phyloP scores from a whole-genome alignment of 2,797 vertebrate species.

The Enteromius mattozi region DNA sequence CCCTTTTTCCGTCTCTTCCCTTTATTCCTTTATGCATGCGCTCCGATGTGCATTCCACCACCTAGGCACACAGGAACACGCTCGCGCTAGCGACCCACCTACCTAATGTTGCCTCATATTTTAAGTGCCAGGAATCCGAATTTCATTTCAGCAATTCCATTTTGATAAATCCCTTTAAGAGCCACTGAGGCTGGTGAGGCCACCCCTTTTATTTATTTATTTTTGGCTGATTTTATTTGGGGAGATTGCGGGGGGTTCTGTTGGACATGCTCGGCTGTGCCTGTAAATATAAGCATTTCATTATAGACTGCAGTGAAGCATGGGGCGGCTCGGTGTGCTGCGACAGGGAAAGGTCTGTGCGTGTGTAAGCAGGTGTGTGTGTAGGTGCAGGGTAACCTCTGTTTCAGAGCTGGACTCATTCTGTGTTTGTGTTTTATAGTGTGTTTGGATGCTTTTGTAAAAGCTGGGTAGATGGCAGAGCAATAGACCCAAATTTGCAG shows the following conservation, averaged over 20 bases:
- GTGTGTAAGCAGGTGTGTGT: slow-evolving; percentile 72
- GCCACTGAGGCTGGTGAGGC: slow-evolving; percentile 88
- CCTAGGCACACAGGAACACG: slow-evolving; percentile 58
- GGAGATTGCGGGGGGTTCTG: slow-evolving; percentile 90
- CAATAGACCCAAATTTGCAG: slow-evolving; percentile 2
- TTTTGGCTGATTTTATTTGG: slow-evolving; percentile 84
- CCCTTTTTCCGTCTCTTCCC: background rate
- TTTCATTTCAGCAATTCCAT: slow-evolving; percentile 97
- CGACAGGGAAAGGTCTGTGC: slow-evolving; percentile 68
- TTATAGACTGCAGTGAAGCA: slow-evolving; percentile 98
- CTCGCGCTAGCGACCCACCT: slow-evolving; percentile 49
- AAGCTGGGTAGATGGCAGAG: background rate
- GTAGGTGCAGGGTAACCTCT: slow-evolving; percentile 1
- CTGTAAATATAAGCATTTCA: slow-evolving; percentile 99
- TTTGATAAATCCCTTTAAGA: slow-evolving; percentile 98
- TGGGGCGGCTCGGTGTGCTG: slow-evolving; percentile 79
- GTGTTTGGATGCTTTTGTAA: background rate
- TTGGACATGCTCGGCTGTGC: slow-evolving; percentile 95
- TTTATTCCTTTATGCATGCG: slow-evolving; percentile 55
- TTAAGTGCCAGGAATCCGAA: slow-evolving; percentile 92
- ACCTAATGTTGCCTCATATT: slow-evolving; percentile 91
- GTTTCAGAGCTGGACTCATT: slow-evolving; percentile 30
- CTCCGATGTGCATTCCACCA: slow-evolving; percentile 58
- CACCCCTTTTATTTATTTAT: slow-evolving; percentile 88
- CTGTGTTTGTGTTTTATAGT: slow-evolving; percentile 45